Percentiles rank a stretch among this genome's conserved stretches.
These are phyloP conservation scores for Dicycla oo DNA, from an alignment of 2,888 invertebrate species.

Conservation along the genomic window DNA sequence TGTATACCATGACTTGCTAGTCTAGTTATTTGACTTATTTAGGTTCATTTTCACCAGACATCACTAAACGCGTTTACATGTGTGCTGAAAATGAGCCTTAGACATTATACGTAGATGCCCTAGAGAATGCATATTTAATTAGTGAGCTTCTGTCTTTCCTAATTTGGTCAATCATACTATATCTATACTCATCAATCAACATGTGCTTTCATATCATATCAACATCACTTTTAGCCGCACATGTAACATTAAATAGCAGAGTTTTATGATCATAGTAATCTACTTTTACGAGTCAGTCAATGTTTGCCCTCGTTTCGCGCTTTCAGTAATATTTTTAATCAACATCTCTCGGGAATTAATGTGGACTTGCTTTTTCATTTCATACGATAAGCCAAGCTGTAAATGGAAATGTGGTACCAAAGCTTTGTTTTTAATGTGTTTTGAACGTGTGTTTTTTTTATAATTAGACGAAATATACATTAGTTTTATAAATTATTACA, in stretches of 20 bases:
- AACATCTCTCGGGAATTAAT: constrained; percentile 43
- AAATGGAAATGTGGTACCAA: constrained; percentile 37
- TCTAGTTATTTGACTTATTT: background rate
- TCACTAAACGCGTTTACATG: no score
- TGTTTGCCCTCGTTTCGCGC: constrained; percentile 58
- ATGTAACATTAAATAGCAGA: constrained; percentile 35
- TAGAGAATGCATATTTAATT: background rate
- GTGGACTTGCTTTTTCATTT: constrained; percentile 50
- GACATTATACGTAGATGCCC: background rate
- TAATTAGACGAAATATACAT: background rate
- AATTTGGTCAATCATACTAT: background rate
- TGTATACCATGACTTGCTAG: background rate
- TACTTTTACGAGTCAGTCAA: constrained; percentile 57
- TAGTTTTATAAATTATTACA: background rate
- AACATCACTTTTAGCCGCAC: constrained; percentile 19
- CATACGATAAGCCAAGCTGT: constrained; percentile 33
- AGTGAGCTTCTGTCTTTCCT: background rate
- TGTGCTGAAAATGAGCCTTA: no score
- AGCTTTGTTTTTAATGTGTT: constrained; percentile 31
- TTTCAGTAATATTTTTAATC: constrained; percentile 63
- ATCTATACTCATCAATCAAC: background rate
- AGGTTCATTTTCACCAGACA: no score
- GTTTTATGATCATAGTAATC: constrained; percentile 57
- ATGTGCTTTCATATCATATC: constrained; percentile 6
- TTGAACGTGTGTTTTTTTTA: constrained; percentile 19